Percentiles rank a stretch among this genome's conserved stretches.
These are phyloP conservation scores for Lasius platythorax DNA, from an alignment of 2,888 invertebrate species.

Conservation along the genomic window DNA sequence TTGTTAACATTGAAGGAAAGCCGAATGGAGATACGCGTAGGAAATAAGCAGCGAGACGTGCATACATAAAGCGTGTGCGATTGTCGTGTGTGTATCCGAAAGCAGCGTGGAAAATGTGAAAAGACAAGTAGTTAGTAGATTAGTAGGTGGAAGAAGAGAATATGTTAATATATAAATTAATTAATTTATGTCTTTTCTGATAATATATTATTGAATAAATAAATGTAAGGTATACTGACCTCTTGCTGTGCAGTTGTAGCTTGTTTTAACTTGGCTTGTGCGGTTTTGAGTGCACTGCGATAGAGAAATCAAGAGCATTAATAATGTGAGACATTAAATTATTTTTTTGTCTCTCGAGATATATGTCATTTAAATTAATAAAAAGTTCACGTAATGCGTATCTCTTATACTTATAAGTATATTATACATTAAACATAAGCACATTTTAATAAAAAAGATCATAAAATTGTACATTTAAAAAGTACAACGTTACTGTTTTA, in stretches of 20 bases:
- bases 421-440: too few species aligned
- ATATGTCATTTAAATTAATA: neutral
- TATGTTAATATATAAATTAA: slow-evolving; percentile 34
- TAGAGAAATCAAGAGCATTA: slow-evolving; percentile 55
- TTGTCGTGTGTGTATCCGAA: slow-evolving; percentile 62
- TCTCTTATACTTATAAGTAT: too few species aligned
- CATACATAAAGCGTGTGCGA: slow-evolving; percentile 32
- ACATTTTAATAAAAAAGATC: neutral
- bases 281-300: slow-evolving; percentile 94
- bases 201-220: neutral
- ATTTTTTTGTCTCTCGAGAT: neutral
- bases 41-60: slow-evolving; percentile 15
- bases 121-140: slow-evolving; percentile 65
- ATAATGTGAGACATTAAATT: neutral
- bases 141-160: slow-evolving; percentile 50
- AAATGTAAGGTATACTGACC: slow-evolving; percentile 86
- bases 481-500: neutral
- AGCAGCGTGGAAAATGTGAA: slow-evolving; percentile 73
- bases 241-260: slow-evolving; percentile 91
- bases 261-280: slow-evolving; percentile 94
- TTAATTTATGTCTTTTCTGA: slow-evolving; percentile 3
- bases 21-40: slow-evolving; percentile 26
- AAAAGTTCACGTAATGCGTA: neutral
- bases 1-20: neutral
- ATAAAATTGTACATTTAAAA: neutral